These are phyloP conservation scores for Pseudococcus longispinus DNA, from an alignment of 2,888 invertebrate species.

Conservation along the genomic window DNA sequence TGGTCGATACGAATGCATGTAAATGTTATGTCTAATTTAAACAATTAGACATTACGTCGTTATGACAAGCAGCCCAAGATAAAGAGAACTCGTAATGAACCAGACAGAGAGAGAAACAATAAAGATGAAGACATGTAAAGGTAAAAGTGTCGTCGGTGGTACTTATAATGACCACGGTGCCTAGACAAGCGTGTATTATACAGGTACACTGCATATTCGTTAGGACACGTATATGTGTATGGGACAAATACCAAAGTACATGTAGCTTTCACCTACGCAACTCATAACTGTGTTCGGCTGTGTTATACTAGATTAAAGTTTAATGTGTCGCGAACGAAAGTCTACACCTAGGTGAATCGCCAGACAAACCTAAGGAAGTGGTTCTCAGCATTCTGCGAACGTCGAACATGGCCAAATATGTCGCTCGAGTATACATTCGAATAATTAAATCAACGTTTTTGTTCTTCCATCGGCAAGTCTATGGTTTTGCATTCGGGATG, in stretches of 20 bases:
- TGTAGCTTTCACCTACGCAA: conserved; percentile 48
- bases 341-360: neutral
- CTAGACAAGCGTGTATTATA: neutral
- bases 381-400: neutral
- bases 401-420: neutral
- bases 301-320: conserved; percentile 41
- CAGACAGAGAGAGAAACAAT: neutral
- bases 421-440: neutral
- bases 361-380: conserved; percentile 36
- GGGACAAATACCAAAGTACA: conserved; percentile 13
- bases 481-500: neutral
- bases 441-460: conserved; percentile 18
- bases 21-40: conserved; percentile 39
- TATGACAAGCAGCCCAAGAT: neutral
- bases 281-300: neutral
- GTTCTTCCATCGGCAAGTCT: neutral
- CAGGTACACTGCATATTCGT: neutral
- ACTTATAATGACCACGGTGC: neutral
- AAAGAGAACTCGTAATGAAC: neutral
- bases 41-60: conserved; percentile 16
- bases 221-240: neutral
- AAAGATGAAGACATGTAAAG: neutral
- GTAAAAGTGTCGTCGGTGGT: conserved; percentile 8
- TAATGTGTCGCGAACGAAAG: conserved; percentile 36
- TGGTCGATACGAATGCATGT: conserved; percentile 11